Evolutionary conservation across 2,888 invertebrate species (phyloP), one percentile per base, ranked within the genome.

Genomic region (Ramazzottius varieornatus): DNA sequence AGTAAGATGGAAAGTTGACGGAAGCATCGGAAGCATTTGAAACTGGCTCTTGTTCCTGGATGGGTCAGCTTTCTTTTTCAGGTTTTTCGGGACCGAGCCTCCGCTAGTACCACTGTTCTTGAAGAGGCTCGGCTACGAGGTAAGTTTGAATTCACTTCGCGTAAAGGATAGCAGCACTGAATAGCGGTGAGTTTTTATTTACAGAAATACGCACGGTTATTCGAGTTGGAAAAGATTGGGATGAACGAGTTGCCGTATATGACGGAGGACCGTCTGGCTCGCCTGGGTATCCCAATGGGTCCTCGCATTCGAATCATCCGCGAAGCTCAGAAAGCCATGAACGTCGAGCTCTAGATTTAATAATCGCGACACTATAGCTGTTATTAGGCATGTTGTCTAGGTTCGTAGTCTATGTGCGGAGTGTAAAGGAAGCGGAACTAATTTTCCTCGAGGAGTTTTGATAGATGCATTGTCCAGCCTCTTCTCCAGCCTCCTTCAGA

Each of bases 11-110:
- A n/a, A n/a, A n/a, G n/a, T n/a, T n/a, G n/a, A n/a, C n/a, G n/a
- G n/a, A n/a, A n/a, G n/a, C n/a, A n/a, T n/a, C n/a, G n/a, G n/a
- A n/a, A n/a, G n/a, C n/a, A n/a, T n/a, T n/a, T n/a, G n/a, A n/a
- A n/a, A n/a, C n/a, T n/a, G n/a, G n/a, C n/a, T n/a, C n/a, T n/a
- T n/a, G n/a, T n/a, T n/a, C n/a, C n/a, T n/a, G n/a, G n/a, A n/a
- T n/a, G n/a, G n/a, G n/a, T n/a, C n/a, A n/a, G 40, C 20, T 40
- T 13, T 40, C 8, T 66, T 65, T 71, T 69, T 63, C 70, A 75
- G 77, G 68, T 90, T 91, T 81, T 91, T 91, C 79, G 91, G 90
- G 33, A 86, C 88, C 75, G 90, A 91, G 76, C 90, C 90, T 33
- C 90, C 90, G 13, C 81, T 90, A 69, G 83, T 90, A 77, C 81